These are phyloP conservation scores for Falcaria lacertinaria DNA, from an alignment of 2,888 invertebrate genomes.

Conservation along the genomic window DNA sequence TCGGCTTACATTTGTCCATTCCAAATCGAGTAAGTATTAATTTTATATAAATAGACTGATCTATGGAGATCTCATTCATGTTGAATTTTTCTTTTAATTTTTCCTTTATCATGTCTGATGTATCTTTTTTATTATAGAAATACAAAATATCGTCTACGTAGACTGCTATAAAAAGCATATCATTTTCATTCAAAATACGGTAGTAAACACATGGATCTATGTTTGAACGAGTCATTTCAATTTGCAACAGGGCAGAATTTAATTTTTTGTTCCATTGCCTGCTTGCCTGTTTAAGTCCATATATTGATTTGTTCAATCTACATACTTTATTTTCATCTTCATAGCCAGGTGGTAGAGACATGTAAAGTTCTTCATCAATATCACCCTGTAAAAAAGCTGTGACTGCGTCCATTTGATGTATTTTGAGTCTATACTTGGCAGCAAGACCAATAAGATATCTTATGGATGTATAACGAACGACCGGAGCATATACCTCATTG, in stretches of 20 bases:
- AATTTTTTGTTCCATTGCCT: conserved; percentile 23
- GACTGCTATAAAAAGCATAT: conserved; percentile 18
- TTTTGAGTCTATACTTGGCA: conserved; percentile 12
- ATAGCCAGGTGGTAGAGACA: conserved; percentile 8
- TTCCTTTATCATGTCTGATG: conserved; percentile 5
- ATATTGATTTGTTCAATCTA: too few relatives aligned
- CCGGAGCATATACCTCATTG: conserved; percentile 12
- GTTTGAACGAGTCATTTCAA: conserved; percentile 18
- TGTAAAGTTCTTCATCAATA: conserved; percentile 15
- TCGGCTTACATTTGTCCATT: conserved; percentile 14
- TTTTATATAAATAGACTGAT: conserved; percentile 13
- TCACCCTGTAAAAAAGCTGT: conserved; percentile 19
- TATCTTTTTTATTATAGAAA: conserved; percentile 11
- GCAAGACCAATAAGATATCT: background rate
- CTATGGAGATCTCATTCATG: conserved; percentile 16
- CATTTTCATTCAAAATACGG: conserved; percentile 8
- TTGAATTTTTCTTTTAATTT: conserved; percentile 14
- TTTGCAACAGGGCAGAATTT: conserved; percentile 11
- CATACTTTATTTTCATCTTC: conserved; percentile 11
- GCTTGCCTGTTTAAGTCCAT: too few relatives aligned
- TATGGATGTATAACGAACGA: conserved; percentile 9
- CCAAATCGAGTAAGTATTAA: conserved; percentile 5
- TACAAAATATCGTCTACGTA: conserved; percentile 21
- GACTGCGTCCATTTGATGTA: conserved; percentile 17
- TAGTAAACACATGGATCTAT: conserved; percentile 26